Conservation (phyloP, 2,888 invertebrate genomes). For the Germaria angustata region DNA sequence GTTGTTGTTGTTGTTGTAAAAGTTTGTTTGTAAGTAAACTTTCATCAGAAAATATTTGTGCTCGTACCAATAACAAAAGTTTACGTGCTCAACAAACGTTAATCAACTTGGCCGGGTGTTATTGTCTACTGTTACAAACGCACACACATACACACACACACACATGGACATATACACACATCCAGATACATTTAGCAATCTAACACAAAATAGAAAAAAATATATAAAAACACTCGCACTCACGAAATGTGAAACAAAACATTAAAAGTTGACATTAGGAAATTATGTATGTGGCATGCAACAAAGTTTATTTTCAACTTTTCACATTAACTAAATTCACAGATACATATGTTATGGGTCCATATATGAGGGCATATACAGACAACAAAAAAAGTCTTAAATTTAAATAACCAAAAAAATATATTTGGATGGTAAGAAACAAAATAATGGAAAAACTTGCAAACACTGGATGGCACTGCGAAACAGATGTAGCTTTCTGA, state of each 20-base stretch:
- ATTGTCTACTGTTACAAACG: slow-evolving; percentile 37
- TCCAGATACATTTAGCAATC: neutral
- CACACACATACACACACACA: neutral
- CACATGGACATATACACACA: no score
- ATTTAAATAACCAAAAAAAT: no score
- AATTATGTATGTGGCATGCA: slow-evolving; percentile 71
- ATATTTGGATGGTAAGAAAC: no score
- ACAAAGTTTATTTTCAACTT: slow-evolving; percentile 75
- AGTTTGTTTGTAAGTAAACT: slow-evolving; percentile 56
- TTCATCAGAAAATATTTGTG: slow-evolving; percentile 60
- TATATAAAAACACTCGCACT: neutral
- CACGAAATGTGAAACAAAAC: slow-evolving; percentile 70
- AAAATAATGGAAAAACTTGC: no score
- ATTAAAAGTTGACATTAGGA: slow-evolving; percentile 75
- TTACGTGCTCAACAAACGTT: slow-evolving; percentile 63
- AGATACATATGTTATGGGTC: neutral
- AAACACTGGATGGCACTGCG: no score
- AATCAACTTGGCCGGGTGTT: slow-evolving; percentile 46
- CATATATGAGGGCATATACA: neutral
- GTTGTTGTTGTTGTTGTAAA: slow-evolving; percentile 36
- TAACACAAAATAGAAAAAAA: slow-evolving; percentile 7
- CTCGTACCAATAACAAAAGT: slow-evolving; percentile 49
- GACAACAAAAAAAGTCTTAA: neutral
- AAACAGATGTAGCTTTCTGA: neutral
- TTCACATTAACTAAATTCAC: slow-evolving; percentile 69